phyloP scores from a whole-genome alignment of 2,113 vertebrate genomes.

The Melanerpes aurifrons region DNA sequence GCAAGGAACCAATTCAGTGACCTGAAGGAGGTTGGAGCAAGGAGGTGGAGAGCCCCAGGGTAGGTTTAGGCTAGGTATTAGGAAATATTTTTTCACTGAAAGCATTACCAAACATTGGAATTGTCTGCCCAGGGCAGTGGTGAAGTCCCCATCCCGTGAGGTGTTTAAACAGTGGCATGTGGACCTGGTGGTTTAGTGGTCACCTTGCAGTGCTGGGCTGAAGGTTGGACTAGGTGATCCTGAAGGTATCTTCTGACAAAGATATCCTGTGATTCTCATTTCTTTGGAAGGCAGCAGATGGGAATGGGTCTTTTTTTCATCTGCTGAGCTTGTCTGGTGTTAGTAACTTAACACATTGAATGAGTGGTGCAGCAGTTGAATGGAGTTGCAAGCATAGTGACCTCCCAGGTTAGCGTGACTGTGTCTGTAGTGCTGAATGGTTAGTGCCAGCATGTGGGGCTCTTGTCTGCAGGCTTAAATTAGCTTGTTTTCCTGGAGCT shows the following conservation, averaged over 20 bases:
- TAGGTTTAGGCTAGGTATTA: too few relatives aligned
- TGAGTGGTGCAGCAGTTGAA: background rate
- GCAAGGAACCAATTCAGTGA: background rate
- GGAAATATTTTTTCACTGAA: too few relatives aligned
- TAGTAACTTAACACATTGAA: background rate
- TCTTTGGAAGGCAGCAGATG: background rate
- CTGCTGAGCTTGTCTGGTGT: background rate
- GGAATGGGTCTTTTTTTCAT: background rate
- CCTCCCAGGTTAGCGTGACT: background rate
- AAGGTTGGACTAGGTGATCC: too few relatives aligned
- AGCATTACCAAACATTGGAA: too few relatives aligned
- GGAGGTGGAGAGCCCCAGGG: too few relatives aligned
- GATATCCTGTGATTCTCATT: background rate
- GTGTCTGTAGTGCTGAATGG: accelerated
- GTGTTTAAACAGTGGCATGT: too few relatives aligned
- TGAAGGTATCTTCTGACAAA: too few relatives aligned
- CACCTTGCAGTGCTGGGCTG: too few relatives aligned
- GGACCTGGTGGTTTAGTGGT: too few relatives aligned
- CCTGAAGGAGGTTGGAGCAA: too few relatives aligned
- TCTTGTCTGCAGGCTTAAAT: background rate
- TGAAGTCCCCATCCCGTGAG: too few relatives aligned
- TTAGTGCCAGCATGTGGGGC: accelerated
- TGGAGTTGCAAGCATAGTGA: background rate
- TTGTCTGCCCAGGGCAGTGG: too few relatives aligned
- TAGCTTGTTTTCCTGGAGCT: background rate